Evolutionary conservation across 2,113 vertebrate species (phyloP), one percentile per base, ranked within the genome.

Genomic region (Pyxicephalus adspersus): DNA sequence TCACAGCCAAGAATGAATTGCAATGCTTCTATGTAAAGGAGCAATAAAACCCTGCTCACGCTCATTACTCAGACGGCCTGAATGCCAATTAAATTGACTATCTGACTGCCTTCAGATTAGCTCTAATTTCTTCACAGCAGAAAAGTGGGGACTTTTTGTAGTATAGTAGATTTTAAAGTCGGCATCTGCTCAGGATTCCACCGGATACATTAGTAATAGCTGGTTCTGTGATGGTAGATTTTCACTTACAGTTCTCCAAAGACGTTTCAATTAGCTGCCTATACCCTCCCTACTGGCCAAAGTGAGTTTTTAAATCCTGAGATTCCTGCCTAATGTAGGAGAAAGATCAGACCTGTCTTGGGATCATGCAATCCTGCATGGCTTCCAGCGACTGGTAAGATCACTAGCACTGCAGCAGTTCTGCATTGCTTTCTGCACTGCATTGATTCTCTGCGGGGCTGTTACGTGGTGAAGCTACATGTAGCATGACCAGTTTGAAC

Each of bases 71-170:
- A 78, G 67, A 67, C 68, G 58, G 28, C 52, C 76, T 55, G 61
- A 52, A 77, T 29, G 63, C 63, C 66, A 52, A 64, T 77, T 63
- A 77, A n/a, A 77, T 77, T 54, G 19, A 19, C 51, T 55, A 66
- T 77, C 76, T 77, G 58, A 64, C 74, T 76, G 51, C 57, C 50
- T 76, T 64, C 3, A 45, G 34, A 76, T 76, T 76, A 76, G 29
- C n/a, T 76, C 60, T 64, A 20, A 76, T 76, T 76, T 76, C 52
- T 64, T 76, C 38, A 20, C 72, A 38, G 72, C 72, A n/a, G 38
- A 45, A 13, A 45, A 45, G 45, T 15, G 28, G 29, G 23, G 55
- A 57, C 70, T 58, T 73, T 31, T 31, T 73, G 28, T 73, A 29
- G 57, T 57, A 73, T 73, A 57, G 70, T 28, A 55, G 70, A 58